Conservation (phyloP, 2,888 invertebrate genomes). For the Eupelmus urozonus region DNA sequence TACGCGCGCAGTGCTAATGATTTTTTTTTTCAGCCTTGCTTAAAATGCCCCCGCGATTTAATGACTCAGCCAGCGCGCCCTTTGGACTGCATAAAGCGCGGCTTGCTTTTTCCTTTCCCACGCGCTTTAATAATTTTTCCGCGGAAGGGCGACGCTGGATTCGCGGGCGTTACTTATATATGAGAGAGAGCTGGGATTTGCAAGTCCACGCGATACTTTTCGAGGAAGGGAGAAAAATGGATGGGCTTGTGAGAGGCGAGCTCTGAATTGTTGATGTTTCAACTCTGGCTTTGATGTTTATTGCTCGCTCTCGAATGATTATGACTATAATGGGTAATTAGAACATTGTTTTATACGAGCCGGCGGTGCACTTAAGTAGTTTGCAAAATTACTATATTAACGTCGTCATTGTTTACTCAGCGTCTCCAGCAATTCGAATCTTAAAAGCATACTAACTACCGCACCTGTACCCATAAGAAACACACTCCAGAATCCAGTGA, state of each 20-base stretch:
- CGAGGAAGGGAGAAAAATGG: background rate
- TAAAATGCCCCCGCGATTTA: conserved; percentile 30
- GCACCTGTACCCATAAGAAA: too few relatives aligned
- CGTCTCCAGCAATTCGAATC: too few relatives aligned
- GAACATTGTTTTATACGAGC: too few relatives aligned
- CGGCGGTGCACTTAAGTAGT: too few relatives aligned
- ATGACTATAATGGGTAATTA: too few relatives aligned
- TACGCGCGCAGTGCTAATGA: conserved; percentile 38
- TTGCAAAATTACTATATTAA: too few relatives aligned
- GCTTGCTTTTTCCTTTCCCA: conserved; percentile 43
- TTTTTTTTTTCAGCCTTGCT: conserved; percentile 11
- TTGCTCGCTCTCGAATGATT: too few relatives aligned
- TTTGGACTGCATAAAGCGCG: too few relatives aligned
- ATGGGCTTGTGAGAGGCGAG: background rate
- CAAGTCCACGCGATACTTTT: conserved; percentile 17
- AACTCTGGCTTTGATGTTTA: background rate
- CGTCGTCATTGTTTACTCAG: too few relatives aligned
- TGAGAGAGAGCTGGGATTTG: background rate
- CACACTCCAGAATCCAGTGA: too few relatives aligned
- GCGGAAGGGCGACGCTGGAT: background rate
- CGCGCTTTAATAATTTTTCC: conserved; percentile 42
- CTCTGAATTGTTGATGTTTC: background rate
- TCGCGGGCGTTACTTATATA: background rate
- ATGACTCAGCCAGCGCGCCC: conserved; percentile 37
- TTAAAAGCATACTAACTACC: too few relatives aligned